Evolutionary conservation across 2,113 vertebrate genomes (phyloP), one percentile per base, ranked within the genome.

Genomic region (Ceyx margarethae): DNA sequence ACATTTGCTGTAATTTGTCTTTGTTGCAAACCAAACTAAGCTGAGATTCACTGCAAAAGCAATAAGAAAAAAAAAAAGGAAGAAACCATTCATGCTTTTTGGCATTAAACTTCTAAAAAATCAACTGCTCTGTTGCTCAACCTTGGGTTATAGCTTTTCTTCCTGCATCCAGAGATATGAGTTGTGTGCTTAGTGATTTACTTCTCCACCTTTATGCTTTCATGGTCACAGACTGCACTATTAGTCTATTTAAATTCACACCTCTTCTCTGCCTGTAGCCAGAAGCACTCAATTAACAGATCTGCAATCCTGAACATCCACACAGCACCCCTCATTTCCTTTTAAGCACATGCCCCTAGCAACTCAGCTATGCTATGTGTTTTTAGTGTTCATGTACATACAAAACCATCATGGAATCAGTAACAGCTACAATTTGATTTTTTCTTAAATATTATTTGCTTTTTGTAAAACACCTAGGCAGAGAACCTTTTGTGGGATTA

Each of bases 11-110:
- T 64, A 15, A 8, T 85, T 80, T 62, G 33, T 48, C 68, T 93
- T 82, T 82, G 64, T 66, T 89, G 69, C 54, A 94, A 91, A 95
- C 66, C 87, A 87, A 95, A 53, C 81, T 93, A 85, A 95, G 60
- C 35, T 89, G 65, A 84, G 67, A 79, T 45, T 80, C 68, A 91
- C 95, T 91, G 84, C 26, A 31, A 72, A 20, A 72, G 58, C 64
- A 94, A 81, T 85, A 85, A 73, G 65, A 37, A 86, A 65, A 89
- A 37, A 37, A 37, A 54, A 43, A 43, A 54, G 51, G 42, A 83
- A 83, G 42, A 84, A 68, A 82, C 19, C 50, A 56, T 76, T 85
- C 78, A 61, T 42, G 35, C 4, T 16, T n/a, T 45, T 82, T 46
- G 37, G 18, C 37, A 60, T 68, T 73, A 73, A 68, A 68, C 35